phyloP scores from a whole-genome alignment of 1,140 invertebrate genomes.

The Cotesia typhae region DNA sequence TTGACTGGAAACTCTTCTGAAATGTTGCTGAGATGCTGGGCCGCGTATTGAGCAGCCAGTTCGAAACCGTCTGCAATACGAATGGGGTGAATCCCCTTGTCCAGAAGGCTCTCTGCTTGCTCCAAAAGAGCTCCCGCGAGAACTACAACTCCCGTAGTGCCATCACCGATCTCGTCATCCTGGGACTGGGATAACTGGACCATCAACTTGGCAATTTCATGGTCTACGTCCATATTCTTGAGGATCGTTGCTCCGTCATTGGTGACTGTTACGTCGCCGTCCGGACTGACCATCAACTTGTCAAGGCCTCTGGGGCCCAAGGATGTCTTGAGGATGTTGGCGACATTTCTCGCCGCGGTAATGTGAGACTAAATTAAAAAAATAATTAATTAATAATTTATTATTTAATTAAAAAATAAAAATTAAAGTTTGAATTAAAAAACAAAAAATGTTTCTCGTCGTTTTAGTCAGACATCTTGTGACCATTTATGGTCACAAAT shows the following conservation, averaged over 20 bases:
- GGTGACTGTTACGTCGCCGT: conserved; percentile 97
- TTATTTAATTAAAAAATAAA: too few species aligned
- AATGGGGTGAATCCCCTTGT: conserved; percentile 98
- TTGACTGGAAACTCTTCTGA: conserved; percentile 90
- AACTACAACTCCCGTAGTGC: conserved; percentile 98
- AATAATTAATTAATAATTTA: background rate
- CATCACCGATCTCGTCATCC: conserved; percentile 99
- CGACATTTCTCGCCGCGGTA: conserved; percentile 90
- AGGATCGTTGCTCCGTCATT: conserved; percentile 99
- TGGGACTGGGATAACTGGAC: conserved; percentile 98
- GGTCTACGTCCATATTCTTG: conserved; percentile 98
- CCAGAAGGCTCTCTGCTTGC: conserved; percentile 91
- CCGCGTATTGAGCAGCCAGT: conserved; percentile 90
- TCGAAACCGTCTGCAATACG: conserved; percentile 99
- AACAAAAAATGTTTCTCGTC: background rate
- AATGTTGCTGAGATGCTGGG: conserved; percentile 88
- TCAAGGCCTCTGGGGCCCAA: conserved; percentile 97
- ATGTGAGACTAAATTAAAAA: conserved; percentile 89
- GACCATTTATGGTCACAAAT: too few species aligned
- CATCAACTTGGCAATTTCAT: conserved; percentile 98
- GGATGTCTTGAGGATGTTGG: conserved; percentile 90
- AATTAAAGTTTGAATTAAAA: too few species aligned
- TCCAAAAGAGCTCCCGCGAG: conserved; percentile 92
- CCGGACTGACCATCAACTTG: conserved; percentile 96
- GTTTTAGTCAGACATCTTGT: background rate